These are phyloP conservation scores for Digitonthophagus gazella DNA, from an alignment of 2,888 invertebrate genomes.

Conservation along the genomic window DNA sequence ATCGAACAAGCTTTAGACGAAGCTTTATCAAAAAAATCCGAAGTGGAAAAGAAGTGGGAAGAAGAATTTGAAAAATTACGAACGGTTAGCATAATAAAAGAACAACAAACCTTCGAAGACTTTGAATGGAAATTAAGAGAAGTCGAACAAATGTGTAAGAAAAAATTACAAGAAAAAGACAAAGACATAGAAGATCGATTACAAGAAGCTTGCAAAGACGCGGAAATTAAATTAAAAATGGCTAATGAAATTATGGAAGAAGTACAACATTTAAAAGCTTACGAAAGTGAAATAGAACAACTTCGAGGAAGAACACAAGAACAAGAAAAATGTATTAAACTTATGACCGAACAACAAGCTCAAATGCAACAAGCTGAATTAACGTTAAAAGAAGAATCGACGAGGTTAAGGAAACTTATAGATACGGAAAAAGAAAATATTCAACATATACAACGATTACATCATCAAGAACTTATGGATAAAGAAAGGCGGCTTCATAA, in stretches of 20 bases:
- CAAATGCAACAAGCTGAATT: conserved; percentile 58
- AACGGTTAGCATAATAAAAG: conserved; percentile 66
- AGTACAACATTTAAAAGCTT: conserved; percentile 53
- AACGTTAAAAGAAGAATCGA: conserved; percentile 55
- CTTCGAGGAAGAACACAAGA: conserved; percentile 59
- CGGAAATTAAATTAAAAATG: conserved; percentile 46
- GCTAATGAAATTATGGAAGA: conserved; percentile 48
- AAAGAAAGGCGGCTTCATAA: conserved; percentile 46
- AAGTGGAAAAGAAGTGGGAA: conserved; percentile 62
- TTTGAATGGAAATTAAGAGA: conserved; percentile 83
- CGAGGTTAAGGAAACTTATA: conserved; percentile 45
- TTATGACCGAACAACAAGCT: conserved; percentile 58
- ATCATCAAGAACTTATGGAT: conserved; percentile 50
- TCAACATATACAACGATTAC: conserved; percentile 47
- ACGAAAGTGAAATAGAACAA: conserved; percentile 58
- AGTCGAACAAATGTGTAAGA: conserved; percentile 68
- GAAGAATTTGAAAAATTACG: conserved; percentile 67
- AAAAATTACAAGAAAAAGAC: conserved; percentile 61
- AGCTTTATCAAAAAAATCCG: conserved; percentile 60
- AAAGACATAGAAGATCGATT: conserved; percentile 57
- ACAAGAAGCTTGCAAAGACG: conserved; percentile 48
- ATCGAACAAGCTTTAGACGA: conserved; percentile 61
- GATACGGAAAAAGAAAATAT: conserved; percentile 50
- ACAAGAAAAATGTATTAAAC: conserved; percentile 59
- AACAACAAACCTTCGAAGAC: conserved; percentile 72